Conservation (phyloP, 2,113 vertebrate genomes). For the Proteles cristata region DNA sequence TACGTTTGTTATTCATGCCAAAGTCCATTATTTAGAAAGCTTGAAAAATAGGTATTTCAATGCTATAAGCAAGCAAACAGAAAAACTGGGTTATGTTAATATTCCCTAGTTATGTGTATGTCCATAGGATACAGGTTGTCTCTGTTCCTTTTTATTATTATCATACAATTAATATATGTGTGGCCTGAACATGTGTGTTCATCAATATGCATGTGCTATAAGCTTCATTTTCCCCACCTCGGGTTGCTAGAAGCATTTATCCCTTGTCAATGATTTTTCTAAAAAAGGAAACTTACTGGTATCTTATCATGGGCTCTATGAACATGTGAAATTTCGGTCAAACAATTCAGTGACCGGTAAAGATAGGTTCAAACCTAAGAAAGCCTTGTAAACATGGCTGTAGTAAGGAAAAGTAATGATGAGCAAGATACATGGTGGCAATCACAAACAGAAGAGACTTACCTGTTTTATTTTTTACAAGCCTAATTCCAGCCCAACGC, state of each 20-base stretch:
- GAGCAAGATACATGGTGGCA: not conserved
- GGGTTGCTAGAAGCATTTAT: not conserved
- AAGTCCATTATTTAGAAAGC: not conserved
- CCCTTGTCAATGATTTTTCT: not conserved
- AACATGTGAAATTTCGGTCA: not conserved
- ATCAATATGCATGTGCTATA: not conserved
- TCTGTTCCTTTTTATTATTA: not conserved
- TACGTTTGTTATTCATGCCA: not conserved
- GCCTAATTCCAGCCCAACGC: conserved; percentile 42
- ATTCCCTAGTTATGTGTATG: not conserved
- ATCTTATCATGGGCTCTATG: not conserved
- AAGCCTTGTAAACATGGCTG: not conserved
- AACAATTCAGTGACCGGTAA: not conserved
- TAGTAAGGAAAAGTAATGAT: not conserved
- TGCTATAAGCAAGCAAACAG: not conserved
- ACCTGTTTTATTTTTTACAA: conserved; percentile 60
- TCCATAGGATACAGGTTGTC: not conserved
- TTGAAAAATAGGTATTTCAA: conserved; percentile 30
- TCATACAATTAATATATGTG: not conserved
- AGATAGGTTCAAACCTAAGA: not conserved
- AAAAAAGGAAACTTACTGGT: not conserved
- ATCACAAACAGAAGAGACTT: not conserved
- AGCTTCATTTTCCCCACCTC: not conserved
- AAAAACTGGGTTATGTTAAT: not conserved
- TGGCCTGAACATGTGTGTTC: not conserved